Evolutionary conservation across 2,888 invertebrate species (phyloP), one percentile per base, ranked within the genome.

Genomic region (Caenorhabditis plicata): DNA sequence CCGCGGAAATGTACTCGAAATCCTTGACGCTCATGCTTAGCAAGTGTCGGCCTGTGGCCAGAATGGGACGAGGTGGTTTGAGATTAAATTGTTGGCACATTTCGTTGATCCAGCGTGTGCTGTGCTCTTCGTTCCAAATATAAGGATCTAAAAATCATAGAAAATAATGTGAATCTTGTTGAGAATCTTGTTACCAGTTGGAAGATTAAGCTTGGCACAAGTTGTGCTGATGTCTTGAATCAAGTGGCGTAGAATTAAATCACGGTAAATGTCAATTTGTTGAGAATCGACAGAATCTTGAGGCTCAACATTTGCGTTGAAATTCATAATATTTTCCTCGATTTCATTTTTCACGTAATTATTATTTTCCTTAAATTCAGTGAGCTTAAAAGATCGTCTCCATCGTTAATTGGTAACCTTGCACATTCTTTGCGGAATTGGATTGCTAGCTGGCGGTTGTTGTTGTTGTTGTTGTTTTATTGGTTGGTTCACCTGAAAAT

Each of bases 211-310:
- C 38, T 73, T 75, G 17, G 64, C 52, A 55, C 78, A 80, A 19
- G 80, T 81, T n/a, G 70, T 68, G 29, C 45, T 61, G 55, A 81
- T 80, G 54, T 81, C 81, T 39, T 79, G 77, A 25, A 81, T 71
- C 8, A 80, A 54, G 53, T 79, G 80, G 22, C 77, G 66, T 39
- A 81, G 64, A 31, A 79, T 77, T 35, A 81, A 54, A 45, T 81
- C 81, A 33, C 78, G 61, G 55, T 78, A 77, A 46, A 76, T 73
- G 49, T 80, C 78, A 57, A 77, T 66, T 39, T 71, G 69, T 9
- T 64, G 55, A 17, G 50, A 53, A 38, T 66, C 62, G 27, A 40
- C 13, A 22, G 49, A 51, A 25, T 55, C 64, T 38, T 49, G 4
- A 35, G 42, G 36, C 29, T 53, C 53, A 27, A 50, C 50, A n/a